A percentile compares a stretch with the other conserved stretches of the same genome.
These are phyloP conservation scores for Plebejus anna DNA, from an alignment of 2,888 invertebrate genomes.

Conservation along the genomic window DNA sequence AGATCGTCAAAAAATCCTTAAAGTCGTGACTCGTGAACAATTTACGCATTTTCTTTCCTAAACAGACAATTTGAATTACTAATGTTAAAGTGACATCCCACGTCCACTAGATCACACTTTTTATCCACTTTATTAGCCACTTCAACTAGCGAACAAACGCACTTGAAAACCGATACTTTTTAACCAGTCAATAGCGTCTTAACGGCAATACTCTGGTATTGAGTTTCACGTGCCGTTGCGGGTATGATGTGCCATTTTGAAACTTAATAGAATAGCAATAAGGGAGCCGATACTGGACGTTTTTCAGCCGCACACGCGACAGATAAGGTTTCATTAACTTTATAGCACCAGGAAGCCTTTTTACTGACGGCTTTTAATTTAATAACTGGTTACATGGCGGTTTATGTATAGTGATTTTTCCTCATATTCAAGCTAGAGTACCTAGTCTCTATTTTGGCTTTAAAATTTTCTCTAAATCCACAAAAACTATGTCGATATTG, in stretches of 20 bases:
- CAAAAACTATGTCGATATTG: too few species aligned
- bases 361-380: background rate
- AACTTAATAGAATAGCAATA: background rate
- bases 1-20: too few species aligned
- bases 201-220: slow-evolving; percentile 12
- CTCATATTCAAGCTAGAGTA: background rate
- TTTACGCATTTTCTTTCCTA: background rate
- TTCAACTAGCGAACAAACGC: slow-evolving; percentile 5
- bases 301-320: slow-evolving; percentile 20
- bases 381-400: background rate
- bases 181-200: slow-evolving; percentile 13
- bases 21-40: too few species aligned
- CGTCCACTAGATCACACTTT: background rate
- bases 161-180: slow-evolving; percentile 15
- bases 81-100: background rate
- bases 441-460: too few species aligned
- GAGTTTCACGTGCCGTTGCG: background rate
- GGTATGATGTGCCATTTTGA: background rate
- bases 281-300: background rate
- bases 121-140: slow-evolving; percentile 8
- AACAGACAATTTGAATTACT: background rate
- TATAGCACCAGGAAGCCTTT: slow-evolving; percentile 26
- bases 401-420: background rate
- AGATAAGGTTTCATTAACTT: slow-evolving; percentile 23
- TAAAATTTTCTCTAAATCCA: too few species aligned